These are phyloP conservation scores for Psylliodes chrysocephalus DNA, from an alignment of 2,888 invertebrate species.

Conservation along the genomic window DNA sequence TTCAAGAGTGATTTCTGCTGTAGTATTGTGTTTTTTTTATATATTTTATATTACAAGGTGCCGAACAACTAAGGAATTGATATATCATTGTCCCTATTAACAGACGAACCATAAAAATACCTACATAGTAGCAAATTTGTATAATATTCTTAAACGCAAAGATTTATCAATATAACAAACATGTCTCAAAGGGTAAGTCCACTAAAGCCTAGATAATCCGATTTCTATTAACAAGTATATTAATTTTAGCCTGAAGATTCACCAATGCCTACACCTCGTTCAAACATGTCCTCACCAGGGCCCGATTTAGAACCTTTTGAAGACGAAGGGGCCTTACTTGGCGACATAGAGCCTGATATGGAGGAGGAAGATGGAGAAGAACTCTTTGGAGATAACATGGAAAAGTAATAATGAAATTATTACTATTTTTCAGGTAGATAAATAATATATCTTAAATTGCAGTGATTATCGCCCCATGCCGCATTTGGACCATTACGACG, in stretches of 20 bases:
- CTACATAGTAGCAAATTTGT: no score
- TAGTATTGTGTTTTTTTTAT: no score
- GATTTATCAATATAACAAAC: no score
- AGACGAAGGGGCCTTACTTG: conserved; percentile 87
- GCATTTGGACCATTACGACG: conserved; percentile 92
- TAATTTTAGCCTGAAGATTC: conserved; percentile 48
- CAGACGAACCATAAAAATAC: no score
- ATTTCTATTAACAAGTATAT: no score
- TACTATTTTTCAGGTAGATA: background rate
- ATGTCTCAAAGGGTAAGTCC: no score
- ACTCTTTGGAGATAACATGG: conserved; percentile 97
- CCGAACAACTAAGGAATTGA: no score
- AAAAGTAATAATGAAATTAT: conserved; percentile 73
- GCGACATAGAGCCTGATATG: conserved; percentile 67
- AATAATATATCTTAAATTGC: conserved; percentile 32
- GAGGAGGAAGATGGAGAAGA: conserved; percentile 89
- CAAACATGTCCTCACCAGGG: conserved; percentile 79
- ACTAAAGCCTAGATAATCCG: no score
- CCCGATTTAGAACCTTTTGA: conserved; percentile 87
- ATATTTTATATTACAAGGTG: no score
- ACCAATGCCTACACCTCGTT: conserved; percentile 55
- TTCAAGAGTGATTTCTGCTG: no score
- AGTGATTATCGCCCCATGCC: conserved; percentile 98
- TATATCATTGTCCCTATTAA: no score
- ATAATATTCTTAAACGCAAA: no score